phyloP scores from a whole-genome alignment of 1,140 invertebrate genomes.

The Drosophila busckii region DNA sequence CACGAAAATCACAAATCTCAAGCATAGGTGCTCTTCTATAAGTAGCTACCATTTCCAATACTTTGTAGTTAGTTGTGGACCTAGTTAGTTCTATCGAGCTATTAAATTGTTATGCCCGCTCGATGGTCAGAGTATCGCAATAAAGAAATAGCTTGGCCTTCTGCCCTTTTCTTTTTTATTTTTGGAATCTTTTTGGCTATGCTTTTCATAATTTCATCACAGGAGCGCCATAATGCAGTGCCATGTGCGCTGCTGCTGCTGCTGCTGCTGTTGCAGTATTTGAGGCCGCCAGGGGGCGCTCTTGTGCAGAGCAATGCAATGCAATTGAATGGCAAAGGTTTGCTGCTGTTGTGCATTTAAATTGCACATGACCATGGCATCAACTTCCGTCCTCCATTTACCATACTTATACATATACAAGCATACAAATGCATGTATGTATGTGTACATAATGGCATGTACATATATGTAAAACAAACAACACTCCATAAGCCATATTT shows the following conservation, averaged over 20 bases:
- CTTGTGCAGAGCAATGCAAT: conserved; percentile 36
- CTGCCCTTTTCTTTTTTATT: conserved; percentile 25
- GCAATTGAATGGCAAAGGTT: conserved; percentile 65
- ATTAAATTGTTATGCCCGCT: neutral
- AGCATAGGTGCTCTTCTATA: too few species aligned
- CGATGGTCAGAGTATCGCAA: conserved; percentile 21
- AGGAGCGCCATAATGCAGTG: conserved; percentile 70
- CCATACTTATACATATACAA: conserved; percentile 17
- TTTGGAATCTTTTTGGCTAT: conserved; percentile 26
- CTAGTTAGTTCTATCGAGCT: too few species aligned
- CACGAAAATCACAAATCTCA: neutral
- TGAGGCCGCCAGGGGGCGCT: conserved; percentile 51
- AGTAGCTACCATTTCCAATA: too few species aligned
- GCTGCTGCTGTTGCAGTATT: conserved; percentile 31
- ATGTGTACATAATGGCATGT: conserved; percentile 5
- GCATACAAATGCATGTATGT: neutral
- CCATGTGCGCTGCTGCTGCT: too few species aligned
- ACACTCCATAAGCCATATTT: conserved; percentile 18
- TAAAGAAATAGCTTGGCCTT: conserved; percentile 55
- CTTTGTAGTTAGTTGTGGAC: too few species aligned
- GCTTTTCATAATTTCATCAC: conserved; percentile 75
- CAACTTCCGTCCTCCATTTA: conserved; percentile 56
- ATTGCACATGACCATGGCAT: conserved; percentile 74
- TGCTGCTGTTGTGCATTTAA: conserved; percentile 62
- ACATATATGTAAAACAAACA: conserved; percentile 50